Evolutionary conservation across 2,113 vertebrate species (phyloP).

Genomic region (Trochalopteron elliotii): DNA sequence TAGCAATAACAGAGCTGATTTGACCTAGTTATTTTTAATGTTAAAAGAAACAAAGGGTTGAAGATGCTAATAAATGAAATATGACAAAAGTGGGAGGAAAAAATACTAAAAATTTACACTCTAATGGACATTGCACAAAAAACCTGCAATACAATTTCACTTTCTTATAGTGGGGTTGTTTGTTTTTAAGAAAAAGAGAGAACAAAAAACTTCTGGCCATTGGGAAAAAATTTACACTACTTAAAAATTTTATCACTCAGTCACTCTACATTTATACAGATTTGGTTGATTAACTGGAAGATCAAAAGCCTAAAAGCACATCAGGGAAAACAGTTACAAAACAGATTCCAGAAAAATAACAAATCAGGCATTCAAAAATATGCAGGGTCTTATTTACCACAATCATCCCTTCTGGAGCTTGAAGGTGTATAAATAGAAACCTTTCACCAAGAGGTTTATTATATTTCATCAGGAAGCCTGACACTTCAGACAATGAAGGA

Average conservation of each 20-base stretch:
- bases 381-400: neutral
- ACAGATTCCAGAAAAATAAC: neutral
- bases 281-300: neutral
- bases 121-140: neutral
- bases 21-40: neutral
- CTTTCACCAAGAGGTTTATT: neutral
- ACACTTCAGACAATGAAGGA: conserved; percentile 23
- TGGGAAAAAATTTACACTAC: neutral
- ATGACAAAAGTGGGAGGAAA: neutral
- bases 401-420: neutral
- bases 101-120: neutral
- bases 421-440: conserved; percentile 10
- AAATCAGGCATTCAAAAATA: neutral
- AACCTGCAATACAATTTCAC: neutral
- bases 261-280: neutral
- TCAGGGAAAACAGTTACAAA: conserved; percentile 7
- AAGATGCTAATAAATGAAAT: neutral
- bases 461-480: conserved; percentile 8
- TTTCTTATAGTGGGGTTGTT: neutral
- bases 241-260: neutral
- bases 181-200: neutral
- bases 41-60: neutral
- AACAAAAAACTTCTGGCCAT: neutral
- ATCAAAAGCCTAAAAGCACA: neutral
- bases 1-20: neutral